Percentiles rank a stretch among this genome's conserved stretches.
Conservation (phyloP, 2,888 invertebrate species). For the Euplagia quadripunctaria region DNA sequence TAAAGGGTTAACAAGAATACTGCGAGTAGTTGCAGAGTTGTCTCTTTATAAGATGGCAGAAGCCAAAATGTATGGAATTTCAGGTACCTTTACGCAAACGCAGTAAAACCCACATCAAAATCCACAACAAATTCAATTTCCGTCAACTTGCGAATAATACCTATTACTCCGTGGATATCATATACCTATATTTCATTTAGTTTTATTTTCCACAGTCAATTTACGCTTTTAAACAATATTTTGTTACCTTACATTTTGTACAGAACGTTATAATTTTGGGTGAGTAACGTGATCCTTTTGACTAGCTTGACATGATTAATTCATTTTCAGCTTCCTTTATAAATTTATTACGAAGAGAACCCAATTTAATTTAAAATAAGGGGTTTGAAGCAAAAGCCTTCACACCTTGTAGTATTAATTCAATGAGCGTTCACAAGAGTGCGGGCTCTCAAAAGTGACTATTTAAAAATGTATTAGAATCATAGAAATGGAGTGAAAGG, state of each 20-base stretch:
- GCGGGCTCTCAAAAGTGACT: slow-evolving; percentile 15
- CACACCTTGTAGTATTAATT: slow-evolving; percentile 49
- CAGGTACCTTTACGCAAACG: not conserved
- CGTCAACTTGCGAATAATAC: not conserved
- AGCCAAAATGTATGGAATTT: not conserved
- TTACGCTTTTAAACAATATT: slow-evolving; percentile 7
- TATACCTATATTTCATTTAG: not conserved
- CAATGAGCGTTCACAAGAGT: slow-evolving; percentile 30
- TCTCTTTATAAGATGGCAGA: not conserved
- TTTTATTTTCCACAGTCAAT: not conserved
- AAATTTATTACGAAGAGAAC: slow-evolving; percentile 47
- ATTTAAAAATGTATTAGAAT: slow-evolving; percentile 31
- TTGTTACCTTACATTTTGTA: slow-evolving; percentile 22
- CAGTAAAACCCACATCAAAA: not conserved
- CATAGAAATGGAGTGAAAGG: slow-evolving; percentile 19
- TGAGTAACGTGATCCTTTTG: slow-evolving; percentile 33
- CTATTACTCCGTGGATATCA: not conserved
- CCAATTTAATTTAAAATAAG: slow-evolving; percentile 52
- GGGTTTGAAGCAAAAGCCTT: slow-evolving; percentile 32
- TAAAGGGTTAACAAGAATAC: too few species aligned
- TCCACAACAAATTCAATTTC: not conserved
- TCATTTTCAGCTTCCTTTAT: slow-evolving; percentile 44
- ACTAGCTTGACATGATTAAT: slow-evolving; percentile 48
- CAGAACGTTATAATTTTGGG: slow-evolving; percentile 41
- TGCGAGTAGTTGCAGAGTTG: too few species aligned